Base-by-base conservation (phyloP, 2,888 invertebrate genomes). In the Diarsia mendica region DNA sequence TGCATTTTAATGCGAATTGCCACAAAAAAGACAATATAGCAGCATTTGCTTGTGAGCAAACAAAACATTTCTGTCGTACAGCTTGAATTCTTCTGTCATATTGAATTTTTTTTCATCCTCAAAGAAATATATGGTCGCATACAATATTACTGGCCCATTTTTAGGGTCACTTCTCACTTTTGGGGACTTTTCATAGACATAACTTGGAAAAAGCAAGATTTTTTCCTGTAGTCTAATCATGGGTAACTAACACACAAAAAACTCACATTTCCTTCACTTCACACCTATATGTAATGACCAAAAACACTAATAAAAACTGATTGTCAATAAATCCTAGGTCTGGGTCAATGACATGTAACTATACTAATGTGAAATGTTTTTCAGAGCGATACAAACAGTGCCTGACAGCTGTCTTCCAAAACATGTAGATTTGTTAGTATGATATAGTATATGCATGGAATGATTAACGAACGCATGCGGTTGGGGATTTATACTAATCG, bases 361-460 rank as follows among this genome's bases (percentile, higher is more conserved):
- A 70, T 80, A 90, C 91, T 92, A 92, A 92, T 91, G 66, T 84
- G 84, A 84, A 84, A 89, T 90, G 92, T 93, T 93, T 96, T 96
- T 95, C 96, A 96, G 96, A 95, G 94, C 95, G 83, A 94, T 96
- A 85, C 96, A 95, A 91, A 96, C 96, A 88, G 96, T 96, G 93
- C 96, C 96, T 90, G 96, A 96, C 93, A 91, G 94, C 94, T 95
- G 96, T 91, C 96, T 96, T 84, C 96, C 96, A 94, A 96, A 95
- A 95, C 95, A 96, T 95, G 96, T 96, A 96, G 96, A 96, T 95
- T 96, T 96, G 96, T 96, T 96, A 96, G 96, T 96, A 96, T 95
- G 95, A 89, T 90, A 91, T 85, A 90, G 90, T 92, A 90, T 91
- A 92, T 88, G 96, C 95, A 96, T 95, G 94, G 81, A 83, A 88